phyloP scores from a whole-genome alignment of 1,140 invertebrate species.

The Brachionus angularis region DNA sequence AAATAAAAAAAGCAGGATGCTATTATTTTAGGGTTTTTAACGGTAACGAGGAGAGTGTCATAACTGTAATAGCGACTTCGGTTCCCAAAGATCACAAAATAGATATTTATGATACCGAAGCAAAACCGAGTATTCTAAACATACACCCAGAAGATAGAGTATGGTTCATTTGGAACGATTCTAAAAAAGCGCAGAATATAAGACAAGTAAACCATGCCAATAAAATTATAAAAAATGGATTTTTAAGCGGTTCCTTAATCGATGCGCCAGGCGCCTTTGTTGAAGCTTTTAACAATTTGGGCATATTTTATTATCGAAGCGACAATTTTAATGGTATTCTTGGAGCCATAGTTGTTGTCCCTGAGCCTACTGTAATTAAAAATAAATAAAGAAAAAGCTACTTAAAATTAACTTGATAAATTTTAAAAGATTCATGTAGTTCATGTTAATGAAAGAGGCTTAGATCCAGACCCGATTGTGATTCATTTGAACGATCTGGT shows the following conservation, averaged over 20 bases:
- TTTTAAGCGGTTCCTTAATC: constrained; percentile 53
- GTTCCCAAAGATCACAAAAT: constrained; percentile 55
- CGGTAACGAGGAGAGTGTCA: background rate
- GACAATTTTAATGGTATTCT: constrained; percentile 51
- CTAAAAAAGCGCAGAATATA: constrained; percentile 55
- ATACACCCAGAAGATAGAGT: constrained; percentile 55
- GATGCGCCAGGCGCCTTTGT: constrained; percentile 56
- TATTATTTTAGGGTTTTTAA: constrained; percentile 5
- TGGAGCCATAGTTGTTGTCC: constrained; percentile 54
- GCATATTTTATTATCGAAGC: constrained; percentile 57
- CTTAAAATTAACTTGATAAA: background rate
- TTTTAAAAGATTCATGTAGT: constrained; percentile 53
- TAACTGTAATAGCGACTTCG: constrained; percentile 42
- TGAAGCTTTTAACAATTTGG: constrained; percentile 52
- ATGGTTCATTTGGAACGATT: constrained; percentile 59
- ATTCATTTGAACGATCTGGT: constrained; percentile 55
- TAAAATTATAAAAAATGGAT: constrained; percentile 51
- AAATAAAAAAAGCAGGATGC: constrained; percentile 18
- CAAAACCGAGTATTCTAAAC: constrained; percentile 55
- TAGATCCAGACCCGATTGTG: constrained; percentile 52
- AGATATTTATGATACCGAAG: constrained; percentile 55
- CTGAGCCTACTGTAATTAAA: constrained; percentile 49
- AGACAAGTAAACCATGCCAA: constrained; percentile 55
- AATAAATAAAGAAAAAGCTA: too few species aligned
- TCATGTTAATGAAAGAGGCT: constrained; percentile 47